Base-by-base conservation (phyloP, 2,797 vertebrate species). In the Sebastes iracundus region DNA sequence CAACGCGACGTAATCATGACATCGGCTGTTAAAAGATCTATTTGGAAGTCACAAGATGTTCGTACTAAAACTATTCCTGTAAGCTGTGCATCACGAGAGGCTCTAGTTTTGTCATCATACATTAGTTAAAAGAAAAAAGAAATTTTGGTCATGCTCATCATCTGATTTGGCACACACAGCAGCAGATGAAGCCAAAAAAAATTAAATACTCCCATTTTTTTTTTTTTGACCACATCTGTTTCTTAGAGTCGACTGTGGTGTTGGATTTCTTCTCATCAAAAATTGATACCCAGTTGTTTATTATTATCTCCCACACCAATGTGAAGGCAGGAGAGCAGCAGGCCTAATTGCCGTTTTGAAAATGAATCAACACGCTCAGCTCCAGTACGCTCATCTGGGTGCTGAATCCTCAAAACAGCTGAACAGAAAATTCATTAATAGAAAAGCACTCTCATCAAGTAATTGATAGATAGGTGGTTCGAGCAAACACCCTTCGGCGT, bases 261-360 rank as follows among this genome's bases (percentile, higher is more conserved):
- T 81, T 83, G 74, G 77, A 83, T 84, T 79, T 80, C 72, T 32
- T 35, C 88, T 88, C 86, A 89, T 90, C 64, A 90, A 89, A 90
- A 83, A 91, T 92, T 71, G 33, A 90, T 88, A 71, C 35, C 62
- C 59, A 33, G 66, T 77, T 87, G 81, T 88, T 87, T 90, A 84
- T 88, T 80, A 88, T 89, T 68, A 81, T 88, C 84, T 75, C 58
- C 69, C 49, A 22, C 52, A 63, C 66, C 74, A 52, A 66, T 46
- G 79, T 81, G 80, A 82, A 84, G 59, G 82, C 81, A 83, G 87
- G 42, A 61, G 79, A 64, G 63, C 72, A 75, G 73, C 46, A 25
- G 69, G 52, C 61, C 71, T 75, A 76, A 79, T 72, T 82, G 82
- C 46, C 83, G 72, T 84, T 84, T 63, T 59, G 63, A 77, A 90